Evolutionary conservation across 1,140 invertebrate genomes (phyloP), one percentile per base, ranked within the genome.

Genomic region (Monochamus saltuarius): DNA sequence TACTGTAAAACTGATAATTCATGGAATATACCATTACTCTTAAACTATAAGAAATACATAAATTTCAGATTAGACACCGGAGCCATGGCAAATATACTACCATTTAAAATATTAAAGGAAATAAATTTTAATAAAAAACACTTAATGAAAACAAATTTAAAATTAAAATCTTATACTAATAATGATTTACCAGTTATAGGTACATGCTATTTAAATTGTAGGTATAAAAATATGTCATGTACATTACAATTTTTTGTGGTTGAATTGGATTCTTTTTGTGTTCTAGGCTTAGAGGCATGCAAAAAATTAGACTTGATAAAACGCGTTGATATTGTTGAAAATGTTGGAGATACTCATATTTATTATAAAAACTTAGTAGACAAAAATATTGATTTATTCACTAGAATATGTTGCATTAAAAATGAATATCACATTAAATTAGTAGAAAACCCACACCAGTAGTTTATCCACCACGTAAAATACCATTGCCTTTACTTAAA

Each of bases 141-240:
- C 6, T 34, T 53, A 17, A 60, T 35, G 13, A 13, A 16, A 29
- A 38, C 59, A 46, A 34, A 38, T 11, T 19, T 45, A 22, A 50
- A 36, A 22, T 56, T 61, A 49, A 61, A 39, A 17, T 61, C 43
- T 36, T 61, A 61, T 61, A 55, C 59, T 8, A 52, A 52, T 11
- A 40, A 54, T 35, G 38, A 38, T 10, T 50, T 61, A 42, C 10
- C 22, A 16, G 14, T 55, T 19, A 36, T 47, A 10, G 54, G 38
- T 14, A 51, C 9, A 19, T 45, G 29, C 22, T 17, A 49, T n/a
- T 38, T 61, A 34, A 29, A 40, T 19, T 34, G n/a, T 34, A 37
- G 11, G 17, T 37, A 56, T 19, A n/a, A 52, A 58, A 39, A 59
- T n/a, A 47, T 22, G n/a, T 46, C 13, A 37, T 9, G 59, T 57